These are phyloP conservation scores for Euura saliciscinereae DNA, from an alignment of 1,140 invertebrate genomes.

Conservation along the genomic window DNA sequence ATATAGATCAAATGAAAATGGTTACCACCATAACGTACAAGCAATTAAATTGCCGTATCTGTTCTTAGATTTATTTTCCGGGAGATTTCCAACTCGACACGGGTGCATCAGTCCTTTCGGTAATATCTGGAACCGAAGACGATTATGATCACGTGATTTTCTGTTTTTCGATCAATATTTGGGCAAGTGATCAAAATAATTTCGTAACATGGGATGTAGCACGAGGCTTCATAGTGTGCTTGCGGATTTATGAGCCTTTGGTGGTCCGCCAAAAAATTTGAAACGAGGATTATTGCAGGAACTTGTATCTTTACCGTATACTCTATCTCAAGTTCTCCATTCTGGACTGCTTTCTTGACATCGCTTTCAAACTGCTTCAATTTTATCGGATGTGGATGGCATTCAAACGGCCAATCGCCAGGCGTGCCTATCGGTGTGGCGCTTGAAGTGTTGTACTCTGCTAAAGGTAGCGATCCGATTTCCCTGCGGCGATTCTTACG, in stretches of 20 bases:
- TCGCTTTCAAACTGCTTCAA: background rate
- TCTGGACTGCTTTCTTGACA: slow-evolving; percentile 22
- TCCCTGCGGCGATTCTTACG: too few species aligned
- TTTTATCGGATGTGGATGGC: background rate
- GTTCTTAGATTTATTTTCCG: slow-evolving; percentile 75
- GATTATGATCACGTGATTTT: too few species aligned
- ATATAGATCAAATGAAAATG: background rate
- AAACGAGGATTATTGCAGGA: slow-evolving; percentile 28
- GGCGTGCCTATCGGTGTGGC: background rate
- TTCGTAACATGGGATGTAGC: background rate
- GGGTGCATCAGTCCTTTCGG: slow-evolving; percentile 38
- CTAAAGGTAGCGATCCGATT: too few species aligned
- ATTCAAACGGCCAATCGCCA: background rate
- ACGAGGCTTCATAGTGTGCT: slow-evolving; percentile 17
- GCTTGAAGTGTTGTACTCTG: too few species aligned
- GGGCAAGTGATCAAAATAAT: background rate
- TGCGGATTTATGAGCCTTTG: too few species aligned
- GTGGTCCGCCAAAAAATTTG: too few species aligned
- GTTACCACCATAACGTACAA: slow-evolving; percentile 54
- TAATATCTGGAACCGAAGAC: slow-evolving; percentile 28
- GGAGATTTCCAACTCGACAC: slow-evolving; percentile 37
- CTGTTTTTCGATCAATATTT: slow-evolving; percentile 2
- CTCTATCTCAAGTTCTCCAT: slow-evolving; percentile 14
- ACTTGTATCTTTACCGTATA: background rate
- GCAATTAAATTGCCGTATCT: slow-evolving; percentile 77